phyloP scores from a whole-genome alignment of 30 jellyfish, hydroid and myxozoan genomes.

The Sanderia malayensis region DNA sequence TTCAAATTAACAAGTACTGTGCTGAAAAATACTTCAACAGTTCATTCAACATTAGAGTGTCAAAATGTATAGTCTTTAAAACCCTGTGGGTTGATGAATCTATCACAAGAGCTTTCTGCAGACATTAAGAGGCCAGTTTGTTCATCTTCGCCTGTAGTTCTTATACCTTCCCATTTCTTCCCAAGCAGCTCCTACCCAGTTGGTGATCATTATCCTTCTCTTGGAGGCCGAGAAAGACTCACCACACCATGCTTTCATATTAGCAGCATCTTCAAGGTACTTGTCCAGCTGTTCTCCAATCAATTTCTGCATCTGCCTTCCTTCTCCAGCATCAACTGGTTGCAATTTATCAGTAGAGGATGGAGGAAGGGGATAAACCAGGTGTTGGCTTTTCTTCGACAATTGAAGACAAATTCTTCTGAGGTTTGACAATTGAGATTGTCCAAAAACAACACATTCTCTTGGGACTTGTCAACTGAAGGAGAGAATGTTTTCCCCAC shows the following conservation, averaged over 20 bases:
- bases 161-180: background rate
- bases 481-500: conserved; percentile 26
- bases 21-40: too few relatives aligned
- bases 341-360: conserved; percentile 5
- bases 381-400: conserved; percentile 21
- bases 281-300: conserved; percentile 17
- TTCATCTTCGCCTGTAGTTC: background rate
- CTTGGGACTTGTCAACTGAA: conserved; percentile 13
- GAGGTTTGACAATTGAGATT: conserved; percentile 25
- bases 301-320: conserved; percentile 8
- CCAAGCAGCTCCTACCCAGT: background rate
- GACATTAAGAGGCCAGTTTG: background rate
- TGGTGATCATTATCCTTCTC: conserved; percentile 1
- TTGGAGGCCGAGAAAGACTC: conserved; percentile 1
- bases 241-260: background rate
- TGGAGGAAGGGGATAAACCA: conserved; percentile 10
- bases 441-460: conserved; percentile 29
- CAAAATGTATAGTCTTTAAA: too few relatives aligned
- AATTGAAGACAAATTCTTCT: conserved; percentile 9
- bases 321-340: conserved; percentile 33
- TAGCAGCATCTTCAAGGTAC: conserved; percentile 7
- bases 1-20: too few relatives aligned
- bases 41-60: too few relatives aligned
- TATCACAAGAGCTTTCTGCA: background rate
- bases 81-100: background rate